These are phyloP conservation scores for Gymnopithys bicolor DNA, from an alignment of 2,797 vertebrate genomes.

Conservation along the genomic window DNA sequence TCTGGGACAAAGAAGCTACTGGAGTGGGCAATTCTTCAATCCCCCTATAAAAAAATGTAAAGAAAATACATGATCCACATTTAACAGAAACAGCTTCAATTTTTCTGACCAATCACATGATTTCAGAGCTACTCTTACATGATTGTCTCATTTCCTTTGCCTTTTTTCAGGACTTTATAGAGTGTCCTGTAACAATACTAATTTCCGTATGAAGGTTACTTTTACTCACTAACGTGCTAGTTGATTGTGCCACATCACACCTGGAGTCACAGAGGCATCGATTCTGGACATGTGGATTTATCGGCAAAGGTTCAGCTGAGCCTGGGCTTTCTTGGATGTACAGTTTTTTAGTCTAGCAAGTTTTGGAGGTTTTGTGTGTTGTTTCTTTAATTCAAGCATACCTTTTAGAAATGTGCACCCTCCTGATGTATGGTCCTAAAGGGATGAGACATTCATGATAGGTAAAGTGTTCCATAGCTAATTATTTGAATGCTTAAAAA, in stretches of 20 bases:
- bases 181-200: neutral
- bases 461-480: neutral
- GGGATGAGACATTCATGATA: neutral
- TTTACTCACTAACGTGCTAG: rapidly evolving
- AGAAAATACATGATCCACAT: neutral
- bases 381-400: neutral
- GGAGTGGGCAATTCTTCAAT: neutral
- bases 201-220: neutral
- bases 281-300: neutral
- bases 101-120: neutral
- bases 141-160: neutral
- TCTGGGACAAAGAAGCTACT: neutral
- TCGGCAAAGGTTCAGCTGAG: neutral
- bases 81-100: neutral
- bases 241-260: neutral
- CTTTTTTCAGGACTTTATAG: neutral
- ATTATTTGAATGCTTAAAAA: neutral
- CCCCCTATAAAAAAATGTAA: neutral
- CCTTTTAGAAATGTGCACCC: neutral
- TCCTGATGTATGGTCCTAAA: neutral
- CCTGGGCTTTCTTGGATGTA: neutral
- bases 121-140: neutral
- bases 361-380: neutral
- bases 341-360: neutral
- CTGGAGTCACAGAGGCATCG: neutral